Conservation (phyloP, 2,888 invertebrate species). For the Sipha maydis region DNA sequence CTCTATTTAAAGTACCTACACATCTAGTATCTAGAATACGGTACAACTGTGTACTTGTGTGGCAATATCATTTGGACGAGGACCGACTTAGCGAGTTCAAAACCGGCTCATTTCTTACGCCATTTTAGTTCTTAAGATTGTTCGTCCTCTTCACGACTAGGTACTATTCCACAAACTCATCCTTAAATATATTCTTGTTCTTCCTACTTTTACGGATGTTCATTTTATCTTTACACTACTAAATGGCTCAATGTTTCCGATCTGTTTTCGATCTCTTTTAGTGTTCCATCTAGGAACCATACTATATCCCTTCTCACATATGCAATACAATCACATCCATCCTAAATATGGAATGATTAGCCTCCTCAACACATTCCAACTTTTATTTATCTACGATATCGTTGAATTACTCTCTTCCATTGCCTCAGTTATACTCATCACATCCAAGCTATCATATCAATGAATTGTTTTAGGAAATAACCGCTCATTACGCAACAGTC, state of each 20-base stretch:
- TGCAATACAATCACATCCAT: background rate
- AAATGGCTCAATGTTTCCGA: background rate
- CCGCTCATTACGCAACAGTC: background rate
- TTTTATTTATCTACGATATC: background rate
- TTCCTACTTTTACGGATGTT: background rate
- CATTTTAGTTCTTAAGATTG: too few species aligned
- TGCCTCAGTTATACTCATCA: background rate
- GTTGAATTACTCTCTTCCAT: too few species aligned
- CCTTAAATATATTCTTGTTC: conserved; percentile 5
- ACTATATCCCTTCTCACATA: background rate
- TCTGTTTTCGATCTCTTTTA: background rate
- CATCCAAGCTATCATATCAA: background rate
- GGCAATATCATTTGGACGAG: background rate
- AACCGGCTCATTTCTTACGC: background rate
- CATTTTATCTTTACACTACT: background rate
- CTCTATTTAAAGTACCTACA: too few species aligned
- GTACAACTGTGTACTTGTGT: background rate
- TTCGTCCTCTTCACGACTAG: background rate
- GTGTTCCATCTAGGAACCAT: background rate
- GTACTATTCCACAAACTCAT: background rate
- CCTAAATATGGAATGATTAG: background rate
- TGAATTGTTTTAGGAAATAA: conserved; percentile 16
- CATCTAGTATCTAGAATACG: background rate
- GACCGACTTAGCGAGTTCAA: background rate
- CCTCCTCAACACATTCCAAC: background rate